A percentile compares a stretch with the other conserved stretches of the same genome.
Conservation (phyloP, 2,888 invertebrate species). For the Eilema sororculum region DNA sequence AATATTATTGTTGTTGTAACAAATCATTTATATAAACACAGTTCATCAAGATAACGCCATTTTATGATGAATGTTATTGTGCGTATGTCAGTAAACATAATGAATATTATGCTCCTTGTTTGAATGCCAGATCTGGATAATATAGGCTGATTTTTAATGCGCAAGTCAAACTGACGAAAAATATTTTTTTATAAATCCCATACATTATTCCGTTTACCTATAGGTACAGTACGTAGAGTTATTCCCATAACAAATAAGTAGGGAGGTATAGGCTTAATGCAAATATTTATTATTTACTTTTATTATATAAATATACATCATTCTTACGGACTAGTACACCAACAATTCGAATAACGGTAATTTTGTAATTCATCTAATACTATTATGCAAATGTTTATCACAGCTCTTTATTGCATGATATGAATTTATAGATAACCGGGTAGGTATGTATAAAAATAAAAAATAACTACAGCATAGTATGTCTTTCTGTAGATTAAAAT, state of each 20-base stretch:
- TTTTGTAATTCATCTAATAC: conserved; percentile 43
- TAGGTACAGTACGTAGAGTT: too few relatives aligned
- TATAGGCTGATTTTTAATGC: too few relatives aligned
- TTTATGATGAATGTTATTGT: conserved; percentile 32
- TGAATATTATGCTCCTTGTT: conserved; percentile 21
- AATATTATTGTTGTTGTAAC: background rate
- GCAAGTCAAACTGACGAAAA: too few relatives aligned
- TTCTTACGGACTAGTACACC: conserved; percentile 43
- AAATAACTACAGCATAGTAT: conserved; percentile 13
- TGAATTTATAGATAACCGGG: conserved; percentile 44
- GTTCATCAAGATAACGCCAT: conserved; percentile 6
- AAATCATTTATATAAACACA: background rate
- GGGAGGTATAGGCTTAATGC: conserved; percentile 19
- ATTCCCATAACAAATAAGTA: too few relatives aligned
- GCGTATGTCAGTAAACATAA: conserved; percentile 47
- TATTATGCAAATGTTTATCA: conserved; percentile 67
- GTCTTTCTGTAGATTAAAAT: background rate
- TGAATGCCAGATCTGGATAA: background rate
- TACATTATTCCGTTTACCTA: too few relatives aligned
- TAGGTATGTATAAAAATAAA: conserved; percentile 23
- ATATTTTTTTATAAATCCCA: too few relatives aligned
- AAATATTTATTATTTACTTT: conserved; percentile 45
- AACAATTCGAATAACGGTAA: conserved; percentile 37
- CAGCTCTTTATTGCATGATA: conserved; percentile 68
- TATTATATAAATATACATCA: conserved; percentile 61